Evolutionary conservation across 2,797 vertebrate genomes (phyloP).

Genomic region (Corythornis leucogaster): DNA sequence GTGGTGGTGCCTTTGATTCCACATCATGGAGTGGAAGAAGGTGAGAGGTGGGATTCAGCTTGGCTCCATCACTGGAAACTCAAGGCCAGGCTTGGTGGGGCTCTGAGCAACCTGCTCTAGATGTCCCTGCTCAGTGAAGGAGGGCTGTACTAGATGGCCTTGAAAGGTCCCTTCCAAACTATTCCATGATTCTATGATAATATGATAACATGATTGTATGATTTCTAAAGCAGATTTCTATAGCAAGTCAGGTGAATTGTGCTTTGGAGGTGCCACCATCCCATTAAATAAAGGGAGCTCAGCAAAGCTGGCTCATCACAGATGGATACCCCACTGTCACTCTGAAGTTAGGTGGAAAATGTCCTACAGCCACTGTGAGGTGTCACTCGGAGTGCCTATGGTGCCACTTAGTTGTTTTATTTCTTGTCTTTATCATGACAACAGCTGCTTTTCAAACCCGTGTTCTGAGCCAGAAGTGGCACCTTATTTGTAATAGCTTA

Average conservation of each 20-base stretch:
- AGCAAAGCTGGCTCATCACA: neutral
- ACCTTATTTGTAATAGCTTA: neutral
- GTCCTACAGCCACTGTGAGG: neutral
- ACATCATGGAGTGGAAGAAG: neutral
- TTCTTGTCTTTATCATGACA: neutral
- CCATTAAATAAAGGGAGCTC: neutral
- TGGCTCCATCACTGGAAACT: too few species aligned
- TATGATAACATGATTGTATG: too few species aligned
- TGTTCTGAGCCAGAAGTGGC: neutral
- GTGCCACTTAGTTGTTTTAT: neutral
- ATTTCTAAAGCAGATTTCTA: neutral
- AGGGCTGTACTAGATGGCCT: too few species aligned
- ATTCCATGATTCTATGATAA: too few species aligned
- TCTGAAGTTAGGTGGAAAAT: neutral
- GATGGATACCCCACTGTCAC: accelerated
- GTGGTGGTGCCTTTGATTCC: neutral
- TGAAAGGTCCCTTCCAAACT: too few species aligned
- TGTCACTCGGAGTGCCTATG: neutral
- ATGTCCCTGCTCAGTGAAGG: too few species aligned
- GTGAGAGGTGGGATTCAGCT: neutral
- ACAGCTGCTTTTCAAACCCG: neutral
- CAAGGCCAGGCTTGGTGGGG: too few species aligned
- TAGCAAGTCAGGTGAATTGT: neutral
- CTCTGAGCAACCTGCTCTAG: too few species aligned
- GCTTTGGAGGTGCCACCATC: neutral